Conservation (phyloP, 2,888 invertebrate genomes). For the Drosophila silvestris region DNA sequence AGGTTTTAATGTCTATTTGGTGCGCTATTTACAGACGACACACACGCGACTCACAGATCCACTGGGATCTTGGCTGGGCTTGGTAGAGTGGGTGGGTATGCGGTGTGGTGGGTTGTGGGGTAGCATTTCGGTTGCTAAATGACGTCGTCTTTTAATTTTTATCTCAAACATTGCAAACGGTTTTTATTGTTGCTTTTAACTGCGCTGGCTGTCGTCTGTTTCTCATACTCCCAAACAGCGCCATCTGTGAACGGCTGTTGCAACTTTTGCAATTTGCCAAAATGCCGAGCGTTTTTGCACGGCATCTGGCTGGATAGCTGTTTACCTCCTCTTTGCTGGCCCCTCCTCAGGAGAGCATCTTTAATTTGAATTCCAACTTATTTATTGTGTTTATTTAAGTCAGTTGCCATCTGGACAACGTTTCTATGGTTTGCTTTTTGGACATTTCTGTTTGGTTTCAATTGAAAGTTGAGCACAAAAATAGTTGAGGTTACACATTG, state of each 20-base stretch:
- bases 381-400: conserved; percentile 55
- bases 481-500: conserved; percentile 4
- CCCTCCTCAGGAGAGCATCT: conserved; percentile 23
- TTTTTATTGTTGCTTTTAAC: conserved; percentile 79
- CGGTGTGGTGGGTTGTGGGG: conserved; percentile 5
- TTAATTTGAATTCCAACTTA: conserved; percentile 74
- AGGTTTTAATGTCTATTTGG: conserved; percentile 78
- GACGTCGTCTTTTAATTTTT: conserved; percentile 84
- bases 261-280: conserved; percentile 73
- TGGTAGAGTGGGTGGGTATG: not conserved
- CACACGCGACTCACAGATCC: conserved; percentile 50
- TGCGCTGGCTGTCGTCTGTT: conserved; percentile 71
- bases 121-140: conserved; percentile 69
- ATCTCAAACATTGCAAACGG: conserved; percentile 81
- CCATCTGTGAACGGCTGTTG: conserved; percentile 51
- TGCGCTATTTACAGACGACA: conserved; percentile 82
- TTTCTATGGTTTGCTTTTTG: conserved; percentile 10
- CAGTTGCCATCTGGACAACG: conserved; percentile 31
- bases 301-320: conserved; percentile 54
- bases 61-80: conserved; percentile 32
- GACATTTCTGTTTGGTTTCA: conserved; percentile 12
- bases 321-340: not conserved
- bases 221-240: conserved; percentile 38
- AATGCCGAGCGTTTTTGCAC: conserved; percentile 69
- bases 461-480: conserved; percentile 18